Evolutionary conservation across 2,113 vertebrate genomes (phyloP).

Genomic region (Sphaerodactylus townsendi): DNA sequence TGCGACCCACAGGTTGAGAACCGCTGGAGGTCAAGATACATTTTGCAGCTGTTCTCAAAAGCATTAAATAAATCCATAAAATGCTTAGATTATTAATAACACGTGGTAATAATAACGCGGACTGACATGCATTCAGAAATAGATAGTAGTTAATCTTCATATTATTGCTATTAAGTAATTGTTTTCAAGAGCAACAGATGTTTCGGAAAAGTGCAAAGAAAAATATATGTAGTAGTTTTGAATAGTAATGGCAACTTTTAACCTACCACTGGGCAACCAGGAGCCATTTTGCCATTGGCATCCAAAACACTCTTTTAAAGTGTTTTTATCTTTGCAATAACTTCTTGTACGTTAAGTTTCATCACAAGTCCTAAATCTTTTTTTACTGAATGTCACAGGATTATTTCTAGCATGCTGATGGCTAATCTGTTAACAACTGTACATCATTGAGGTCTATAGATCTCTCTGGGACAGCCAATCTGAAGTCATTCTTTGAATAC

Average conservation of each 20-base stretch:
- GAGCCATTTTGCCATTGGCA: not conserved
- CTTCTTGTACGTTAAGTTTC: not conserved
- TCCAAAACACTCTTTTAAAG: not conserved
- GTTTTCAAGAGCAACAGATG: slow-evolving; percentile 38
- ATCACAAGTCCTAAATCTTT: slow-evolving; percentile 34
- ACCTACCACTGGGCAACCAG: not conserved
- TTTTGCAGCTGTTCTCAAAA: slow-evolving; percentile 29
- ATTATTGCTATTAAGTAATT: slow-evolving; percentile 51
- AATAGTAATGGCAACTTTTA: not conserved
- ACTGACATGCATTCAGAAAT: slow-evolving; percentile 32
- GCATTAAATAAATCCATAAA: slow-evolving; percentile 27
- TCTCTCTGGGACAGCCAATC: slow-evolving; percentile 5
- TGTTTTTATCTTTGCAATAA: not conserved
- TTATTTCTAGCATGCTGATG: slow-evolving; percentile 10
- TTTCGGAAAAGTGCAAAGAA: not conserved
- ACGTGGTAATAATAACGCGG: not conserved
- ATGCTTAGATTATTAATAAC: not conserved
- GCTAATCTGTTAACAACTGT: not conserved
- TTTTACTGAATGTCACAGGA: slow-evolving; percentile 11
- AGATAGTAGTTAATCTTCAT: slow-evolving; percentile 12
- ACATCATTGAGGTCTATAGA: not conserved
- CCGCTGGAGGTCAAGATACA: slow-evolving; percentile 1
- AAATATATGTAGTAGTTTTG: not conserved
- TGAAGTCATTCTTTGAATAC: not conserved
- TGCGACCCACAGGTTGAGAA: no score